phyloP scores from a whole-genome alignment of 2,888 invertebrate species.

The Oxytorus armatus region DNA sequence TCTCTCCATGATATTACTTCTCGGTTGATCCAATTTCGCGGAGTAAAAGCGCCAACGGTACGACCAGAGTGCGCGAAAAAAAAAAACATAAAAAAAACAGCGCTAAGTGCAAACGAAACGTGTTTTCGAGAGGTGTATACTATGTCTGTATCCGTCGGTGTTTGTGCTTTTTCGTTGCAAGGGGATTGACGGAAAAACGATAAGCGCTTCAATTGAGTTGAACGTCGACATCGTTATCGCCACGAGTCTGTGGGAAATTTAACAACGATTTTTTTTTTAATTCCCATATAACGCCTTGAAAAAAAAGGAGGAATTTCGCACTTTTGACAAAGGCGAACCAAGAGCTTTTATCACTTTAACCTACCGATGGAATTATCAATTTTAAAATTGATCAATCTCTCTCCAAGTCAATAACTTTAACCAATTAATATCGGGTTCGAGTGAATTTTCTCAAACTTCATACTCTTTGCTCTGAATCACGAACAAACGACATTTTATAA shows the following conservation, averaged over 20 bases:
- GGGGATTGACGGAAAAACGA: constrained; percentile 11
- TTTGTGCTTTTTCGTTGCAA: neutral
- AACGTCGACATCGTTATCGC: constrained; percentile 11
- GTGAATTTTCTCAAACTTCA: too few species aligned
- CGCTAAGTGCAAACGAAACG: constrained; percentile 44
- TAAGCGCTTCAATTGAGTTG: constrained; percentile 11
- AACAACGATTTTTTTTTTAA: neutral
- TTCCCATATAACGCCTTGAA: neutral
- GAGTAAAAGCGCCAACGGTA: constrained; percentile 48
- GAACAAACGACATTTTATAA: too few species aligned
- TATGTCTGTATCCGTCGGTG: too few species aligned
- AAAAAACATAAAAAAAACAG: constrained; percentile 23
- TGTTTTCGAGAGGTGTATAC: constrained; percentile 2
- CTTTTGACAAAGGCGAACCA: too few species aligned
- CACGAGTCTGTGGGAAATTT: neutral
- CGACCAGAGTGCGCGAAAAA: constrained; percentile 17
- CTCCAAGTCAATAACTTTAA: too few species aligned
- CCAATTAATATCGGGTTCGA: too few species aligned
- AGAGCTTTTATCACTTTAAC: too few species aligned
- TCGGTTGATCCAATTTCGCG: constrained; percentile 54
- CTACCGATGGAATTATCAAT: too few species aligned
- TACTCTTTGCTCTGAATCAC: too few species aligned
- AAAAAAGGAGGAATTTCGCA: neutral
- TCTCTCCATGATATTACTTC: constrained; percentile 23
- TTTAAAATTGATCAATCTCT: too few species aligned